Conservation (phyloP, 2,113 vertebrate species). For the Xenopus borealis region DNA sequence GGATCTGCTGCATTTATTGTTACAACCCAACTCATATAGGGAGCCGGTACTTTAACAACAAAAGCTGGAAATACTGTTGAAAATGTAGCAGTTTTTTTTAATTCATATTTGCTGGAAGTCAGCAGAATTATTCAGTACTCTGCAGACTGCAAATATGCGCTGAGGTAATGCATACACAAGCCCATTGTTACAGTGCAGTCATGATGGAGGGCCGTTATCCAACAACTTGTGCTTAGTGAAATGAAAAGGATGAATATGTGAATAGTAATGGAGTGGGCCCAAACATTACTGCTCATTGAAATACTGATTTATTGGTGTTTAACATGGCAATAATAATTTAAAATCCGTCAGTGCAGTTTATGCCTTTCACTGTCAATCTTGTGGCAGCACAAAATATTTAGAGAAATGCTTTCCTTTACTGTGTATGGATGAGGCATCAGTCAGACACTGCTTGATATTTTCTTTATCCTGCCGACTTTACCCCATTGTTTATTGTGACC, state of each 20-base stretch:
- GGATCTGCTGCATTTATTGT: too few species aligned
- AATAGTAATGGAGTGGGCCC: slow-evolving; percentile 42
- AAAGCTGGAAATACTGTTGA: too few species aligned
- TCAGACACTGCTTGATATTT: too few species aligned
- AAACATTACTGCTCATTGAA: slow-evolving; percentile 37
- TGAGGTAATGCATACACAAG: slow-evolving; percentile 37
- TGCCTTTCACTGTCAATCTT: slow-evolving; percentile 35
- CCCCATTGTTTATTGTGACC: too few species aligned
- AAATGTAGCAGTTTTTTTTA: too few species aligned
- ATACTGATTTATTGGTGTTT: slow-evolving; percentile 45
- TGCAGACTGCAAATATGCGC: slow-evolving; percentile 34
- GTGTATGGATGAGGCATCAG: not conserved
- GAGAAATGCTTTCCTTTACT: slow-evolving; percentile 25
- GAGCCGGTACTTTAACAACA: too few species aligned
- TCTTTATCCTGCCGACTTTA: too few species aligned
- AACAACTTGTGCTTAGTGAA: slow-evolving; percentile 40
- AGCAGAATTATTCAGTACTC: slow-evolving; percentile 30
- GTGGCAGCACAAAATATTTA: slow-evolving; percentile 34
- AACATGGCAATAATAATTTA: slow-evolving; percentile 45
- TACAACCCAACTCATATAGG: too few species aligned
- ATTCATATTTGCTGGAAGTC: slow-evolving; percentile 2
- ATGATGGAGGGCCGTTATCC: slow-evolving; percentile 42
- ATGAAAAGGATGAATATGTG: slow-evolving; percentile 42
- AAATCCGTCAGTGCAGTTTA: slow-evolving; percentile 30
- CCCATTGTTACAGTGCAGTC: slow-evolving; percentile 29